Evolutionary conservation across 2,113 vertebrate species (phyloP), one percentile per base, ranked within the genome.

Genomic region (Mystacornis crossleyi): DNA sequence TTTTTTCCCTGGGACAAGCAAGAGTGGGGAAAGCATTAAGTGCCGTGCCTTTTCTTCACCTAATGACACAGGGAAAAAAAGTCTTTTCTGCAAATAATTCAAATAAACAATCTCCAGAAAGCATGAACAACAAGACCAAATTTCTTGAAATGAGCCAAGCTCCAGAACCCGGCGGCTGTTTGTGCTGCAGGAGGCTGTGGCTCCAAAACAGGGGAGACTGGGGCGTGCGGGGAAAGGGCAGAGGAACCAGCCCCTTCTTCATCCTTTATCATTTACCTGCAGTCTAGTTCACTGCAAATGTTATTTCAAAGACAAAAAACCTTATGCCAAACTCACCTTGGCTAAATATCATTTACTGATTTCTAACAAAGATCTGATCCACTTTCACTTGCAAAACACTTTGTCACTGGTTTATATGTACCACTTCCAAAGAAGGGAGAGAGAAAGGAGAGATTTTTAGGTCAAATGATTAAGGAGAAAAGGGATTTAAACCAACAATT

Each of bases 401-500:
- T 69, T 58, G 36, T 67, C 15, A 12, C 40, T 36, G 42, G 66
- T 94, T 81, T 66, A 34, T 55, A 75, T 55, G 58, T 85, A 66
- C 48, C 57, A 9, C 82, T 94, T 89, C 93, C 91, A 75, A 88
- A 97, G 84, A 50, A 81, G 83, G 58, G 62, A 69, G 74, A 89
- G 50, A 70, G 62, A 96, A 95, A 95, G 90, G 90, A 97, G 81
- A 96, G 80, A 93, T 93, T 67, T 95, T 82, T 90, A 93, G 95
- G 93, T 97, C 95, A 96, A 95, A 95, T 29, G 66, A 96, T 71
- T 94, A 96, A 80, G 74, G 89, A 78, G 93, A 89, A 66, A 95
- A 87, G 73, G 82, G 79, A 95, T 90, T 96, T 96, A 96, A 96
- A 96, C 93, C 81, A 94, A 95, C 80, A 90, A 61, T 92, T 94